These are phyloP conservation scores for Alligator mississippiensis DNA, from an alignment of 2,113 vertebrate species.

Conservation along the genomic window DNA sequence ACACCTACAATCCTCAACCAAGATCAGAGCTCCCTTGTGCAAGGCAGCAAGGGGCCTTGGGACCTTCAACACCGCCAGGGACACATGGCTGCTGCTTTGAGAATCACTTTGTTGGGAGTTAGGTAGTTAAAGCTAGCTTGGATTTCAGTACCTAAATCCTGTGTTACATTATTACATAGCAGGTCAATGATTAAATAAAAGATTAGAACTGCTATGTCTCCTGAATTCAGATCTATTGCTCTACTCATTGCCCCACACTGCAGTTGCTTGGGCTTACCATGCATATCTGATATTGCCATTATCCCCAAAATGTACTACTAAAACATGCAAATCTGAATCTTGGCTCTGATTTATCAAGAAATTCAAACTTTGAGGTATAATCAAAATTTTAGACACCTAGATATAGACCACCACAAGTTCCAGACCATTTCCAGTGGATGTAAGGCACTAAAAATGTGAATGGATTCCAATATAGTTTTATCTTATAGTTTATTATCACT, in stretches of 20 bases:
- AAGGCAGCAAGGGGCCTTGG: not conserved
- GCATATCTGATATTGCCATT: not conserved
- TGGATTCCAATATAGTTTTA: not conserved
- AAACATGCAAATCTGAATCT: not conserved
- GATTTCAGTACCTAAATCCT: too few relatives aligned
- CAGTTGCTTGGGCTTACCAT: rapidly evolving
- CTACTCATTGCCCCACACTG: not conserved
- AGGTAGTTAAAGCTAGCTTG: too few relatives aligned
- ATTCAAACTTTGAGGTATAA: not conserved
- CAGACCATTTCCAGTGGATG: not conserved
- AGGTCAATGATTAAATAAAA: not conserved
- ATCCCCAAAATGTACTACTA: too few relatives aligned
- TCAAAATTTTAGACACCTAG: not conserved
- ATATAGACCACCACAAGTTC: not conserved
- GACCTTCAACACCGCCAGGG: too few relatives aligned
- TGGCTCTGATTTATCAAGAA: not conserved
- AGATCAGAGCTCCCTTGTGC: not conserved
- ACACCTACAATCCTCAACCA: not conserved
- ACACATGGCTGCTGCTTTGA: too few relatives aligned
- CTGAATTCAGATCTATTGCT: not conserved
- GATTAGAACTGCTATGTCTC: not conserved
- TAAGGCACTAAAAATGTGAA: not conserved
- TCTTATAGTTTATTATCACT: not conserved
- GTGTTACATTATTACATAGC: not conserved
- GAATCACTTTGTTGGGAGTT: too few relatives aligned